These are phyloP conservation scores for Potorous gilbertii DNA, from an alignment of 2,797 vertebrate species.

Conservation along the genomic window DNA sequence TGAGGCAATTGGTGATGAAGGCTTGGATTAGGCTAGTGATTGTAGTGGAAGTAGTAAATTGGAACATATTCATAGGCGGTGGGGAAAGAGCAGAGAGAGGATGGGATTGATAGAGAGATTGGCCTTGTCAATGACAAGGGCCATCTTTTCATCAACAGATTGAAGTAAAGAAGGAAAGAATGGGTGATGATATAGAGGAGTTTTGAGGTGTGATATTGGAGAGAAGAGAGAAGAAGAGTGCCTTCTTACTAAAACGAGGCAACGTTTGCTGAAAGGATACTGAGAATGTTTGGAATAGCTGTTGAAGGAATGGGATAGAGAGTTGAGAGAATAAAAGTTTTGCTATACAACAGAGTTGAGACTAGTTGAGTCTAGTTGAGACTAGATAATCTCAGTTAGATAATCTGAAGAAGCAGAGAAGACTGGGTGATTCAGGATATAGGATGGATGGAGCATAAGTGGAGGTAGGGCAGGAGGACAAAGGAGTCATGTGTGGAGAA, in stretches of 20 bases:
- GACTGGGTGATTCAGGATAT: neutral
- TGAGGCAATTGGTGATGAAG: neutral
- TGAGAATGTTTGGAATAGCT: neutral
- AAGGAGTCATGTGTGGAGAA: neutral
- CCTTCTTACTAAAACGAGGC: neutral
- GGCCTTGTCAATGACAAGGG: neutral
- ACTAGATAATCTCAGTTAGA: neutral
- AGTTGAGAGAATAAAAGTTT: neutral
- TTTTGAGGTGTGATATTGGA: neutral
- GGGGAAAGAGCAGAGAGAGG: neutral
- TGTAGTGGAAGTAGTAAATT: neutral
- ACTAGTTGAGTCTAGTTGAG: neutral
- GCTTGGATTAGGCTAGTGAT: neutral
- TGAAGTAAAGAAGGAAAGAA: neutral
- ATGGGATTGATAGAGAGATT: neutral
- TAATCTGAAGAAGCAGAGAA: neutral
- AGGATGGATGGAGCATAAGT: neutral
- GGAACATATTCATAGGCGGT: neutral
- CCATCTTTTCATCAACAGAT: neutral
- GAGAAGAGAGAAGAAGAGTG: neutral
- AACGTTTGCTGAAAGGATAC: neutral
- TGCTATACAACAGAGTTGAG: neutral
- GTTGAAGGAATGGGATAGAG: neutral
- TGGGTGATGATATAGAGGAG: neutral
- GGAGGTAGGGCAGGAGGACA: neutral